These are phyloP conservation scores for Asobara japonica DNA, from an alignment of 1,140 invertebrate genomes.

Conservation along the genomic window DNA sequence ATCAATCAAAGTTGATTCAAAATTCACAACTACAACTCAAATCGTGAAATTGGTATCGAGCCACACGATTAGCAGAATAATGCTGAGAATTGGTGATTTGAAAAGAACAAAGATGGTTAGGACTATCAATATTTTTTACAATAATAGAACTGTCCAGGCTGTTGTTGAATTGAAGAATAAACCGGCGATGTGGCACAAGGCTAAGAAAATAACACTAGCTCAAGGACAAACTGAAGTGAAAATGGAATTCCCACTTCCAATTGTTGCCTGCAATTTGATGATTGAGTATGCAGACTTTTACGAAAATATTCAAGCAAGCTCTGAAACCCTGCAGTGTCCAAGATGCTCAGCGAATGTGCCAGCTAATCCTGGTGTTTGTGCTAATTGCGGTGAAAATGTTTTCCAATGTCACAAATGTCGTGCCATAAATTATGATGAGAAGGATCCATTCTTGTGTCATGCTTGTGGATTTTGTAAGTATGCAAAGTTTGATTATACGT, in stretches of 20 bases:
- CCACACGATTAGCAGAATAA: conserved; percentile 95
- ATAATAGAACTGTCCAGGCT: conserved; percentile 93
- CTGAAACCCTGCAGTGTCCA: conserved; percentile 95
- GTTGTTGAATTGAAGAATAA: conserved; percentile 98
- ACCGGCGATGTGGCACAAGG: conserved; percentile 95
- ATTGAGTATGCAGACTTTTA: conserved; percentile 99
- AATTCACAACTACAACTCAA: conserved; percentile 97
- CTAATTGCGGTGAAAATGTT: conserved; percentile 98
- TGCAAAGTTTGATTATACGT: conserved; percentile 97
- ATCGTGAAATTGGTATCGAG: conserved; percentile 96
- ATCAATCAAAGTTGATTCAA: conserved; percentile 93
- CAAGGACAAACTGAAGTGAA: conserved; percentile 95
- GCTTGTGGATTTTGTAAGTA: conserved; percentile 99
- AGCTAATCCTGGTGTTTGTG: conserved; percentile 96
- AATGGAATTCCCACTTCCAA: conserved; percentile 95
- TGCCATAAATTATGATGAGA: conserved; percentile 99
- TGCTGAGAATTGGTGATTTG: conserved; percentile 91
- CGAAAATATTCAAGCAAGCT: conserved; percentile 80
- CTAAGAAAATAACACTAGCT: conserved; percentile 88
- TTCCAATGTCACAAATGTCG: conserved; percentile 98
- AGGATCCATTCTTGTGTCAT: conserved; percentile 98
- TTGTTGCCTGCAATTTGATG: conserved; percentile 98
- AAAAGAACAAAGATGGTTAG: conserved; percentile 98
- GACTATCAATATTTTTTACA: conserved; percentile 96
- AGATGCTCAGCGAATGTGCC: conserved; percentile 95